These are phyloP conservation scores for Helleia helle DNA, from an alignment of 2,888 invertebrate genomes.

Conservation along the genomic window DNA sequence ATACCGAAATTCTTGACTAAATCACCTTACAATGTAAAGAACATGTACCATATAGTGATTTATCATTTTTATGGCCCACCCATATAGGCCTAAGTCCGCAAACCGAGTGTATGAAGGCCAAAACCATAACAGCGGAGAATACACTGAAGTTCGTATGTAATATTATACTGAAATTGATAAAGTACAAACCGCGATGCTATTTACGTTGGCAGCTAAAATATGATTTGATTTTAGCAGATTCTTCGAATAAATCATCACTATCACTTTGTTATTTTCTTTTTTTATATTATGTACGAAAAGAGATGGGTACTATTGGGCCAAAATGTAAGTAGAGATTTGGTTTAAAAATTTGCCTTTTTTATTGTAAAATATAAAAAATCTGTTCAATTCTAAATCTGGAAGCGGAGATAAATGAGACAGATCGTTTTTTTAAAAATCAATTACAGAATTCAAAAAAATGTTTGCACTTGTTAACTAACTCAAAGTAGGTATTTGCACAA, in stretches of 20 bases:
- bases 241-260: background rate
- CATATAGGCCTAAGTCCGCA: conserved; percentile 58
- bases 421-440: too few relatives aligned
- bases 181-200: conserved; percentile 1
- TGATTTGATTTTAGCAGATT: background rate
- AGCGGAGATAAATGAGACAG: too few relatives aligned
- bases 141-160: conserved; percentile 29
- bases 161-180: conserved; percentile 6
- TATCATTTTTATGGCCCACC: conserved; percentile 64
- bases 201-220: background rate
- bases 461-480: too few relatives aligned
- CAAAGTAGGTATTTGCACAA: too few relatives aligned
- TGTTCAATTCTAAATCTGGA: too few relatives aligned
- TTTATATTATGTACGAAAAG: too few relatives aligned
- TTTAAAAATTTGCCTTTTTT: too few relatives aligned
- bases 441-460: too few relatives aligned
- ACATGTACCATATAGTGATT: conserved; percentile 42
- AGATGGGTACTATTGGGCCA: too few relatives aligned
- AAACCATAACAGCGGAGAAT: conserved; percentile 53
- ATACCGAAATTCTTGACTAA: conserved; percentile 9
- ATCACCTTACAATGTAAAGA: conserved; percentile 28
- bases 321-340: too few relatives aligned
- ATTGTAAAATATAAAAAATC: too few relatives aligned
- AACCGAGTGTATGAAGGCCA: conserved; percentile 65
- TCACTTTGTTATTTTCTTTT: background rate